Conservation (phyloP, 1,140 invertebrate genomes). For the Asbolus verrucosus region DNA sequence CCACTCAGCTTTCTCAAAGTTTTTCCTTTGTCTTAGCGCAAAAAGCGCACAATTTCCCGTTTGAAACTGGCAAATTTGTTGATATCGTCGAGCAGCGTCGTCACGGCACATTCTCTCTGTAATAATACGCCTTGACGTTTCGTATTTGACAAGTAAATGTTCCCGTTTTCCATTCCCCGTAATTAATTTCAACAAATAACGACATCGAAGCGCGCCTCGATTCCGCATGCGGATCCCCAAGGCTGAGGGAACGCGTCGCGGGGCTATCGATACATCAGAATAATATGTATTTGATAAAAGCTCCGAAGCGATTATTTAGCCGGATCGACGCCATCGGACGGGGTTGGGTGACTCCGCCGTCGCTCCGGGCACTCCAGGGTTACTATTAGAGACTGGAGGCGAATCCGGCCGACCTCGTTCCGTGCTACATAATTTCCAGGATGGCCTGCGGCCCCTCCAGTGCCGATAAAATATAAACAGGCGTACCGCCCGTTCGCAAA, state of each 20-base stretch:
- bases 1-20: too few species aligned
- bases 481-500: constrained; percentile 52
- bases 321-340: constrained; percentile 23
- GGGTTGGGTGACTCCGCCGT: constrained; percentile 30
- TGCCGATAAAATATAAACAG: constrained; percentile 55
- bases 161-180: too few species aligned
- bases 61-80: constrained; percentile 21
- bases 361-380: constrained; percentile 48
- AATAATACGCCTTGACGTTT: neutral
- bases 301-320: constrained; percentile 19
- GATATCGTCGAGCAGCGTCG: constrained; percentile 6
- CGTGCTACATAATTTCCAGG: constrained; percentile 57
- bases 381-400: constrained; percentile 49
- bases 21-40: neutral
- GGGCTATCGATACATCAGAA: neutral
- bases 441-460: constrained; percentile 46
- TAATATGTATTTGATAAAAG: constrained; percentile 24
- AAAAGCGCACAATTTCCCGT: neutral
- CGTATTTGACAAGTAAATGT: constrained; percentile 39
- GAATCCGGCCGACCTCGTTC: constrained; percentile 57
- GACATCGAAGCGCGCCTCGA: too few species aligned
- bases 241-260: neutral
- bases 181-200: constrained; percentile 22
- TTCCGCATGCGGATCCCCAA: constrained; percentile 27
- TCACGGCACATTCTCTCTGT: constrained; percentile 12